Percentiles rank a stretch among this genome's conserved stretches.
These are phyloP conservation scores for Globodera ellingtonae DNA, from an alignment of 1,140 invertebrate genomes.

Conservation along the genomic window DNA sequence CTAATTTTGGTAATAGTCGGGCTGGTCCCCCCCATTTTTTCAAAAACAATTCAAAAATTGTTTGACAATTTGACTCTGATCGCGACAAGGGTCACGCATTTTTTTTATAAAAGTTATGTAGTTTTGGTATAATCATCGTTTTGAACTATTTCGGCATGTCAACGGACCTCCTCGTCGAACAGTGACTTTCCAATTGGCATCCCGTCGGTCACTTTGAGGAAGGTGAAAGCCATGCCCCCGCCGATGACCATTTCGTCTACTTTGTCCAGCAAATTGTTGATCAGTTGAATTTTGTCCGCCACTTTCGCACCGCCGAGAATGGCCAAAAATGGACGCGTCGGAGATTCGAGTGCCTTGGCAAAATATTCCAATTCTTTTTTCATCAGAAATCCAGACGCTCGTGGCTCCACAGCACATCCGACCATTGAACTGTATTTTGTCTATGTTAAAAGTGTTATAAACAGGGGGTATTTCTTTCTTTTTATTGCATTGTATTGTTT, in stretches of 20 bases:
- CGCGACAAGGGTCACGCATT: too few species aligned
- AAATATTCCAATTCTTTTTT: constrained; percentile 98
- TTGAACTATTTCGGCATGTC: too few species aligned
- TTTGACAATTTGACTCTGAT: not conserved
- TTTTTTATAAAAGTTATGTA: too few species aligned
- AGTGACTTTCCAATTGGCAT: constrained; percentile 78
- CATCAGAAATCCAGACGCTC: constrained; percentile 90
- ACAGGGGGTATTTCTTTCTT: too few species aligned
- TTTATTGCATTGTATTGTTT: not conserved
- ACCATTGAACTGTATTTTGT: constrained; percentile 70
- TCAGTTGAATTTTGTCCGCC: constrained; percentile 96
- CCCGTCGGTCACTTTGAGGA: constrained; percentile 86
- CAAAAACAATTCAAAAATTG: constrained; percentile 70
- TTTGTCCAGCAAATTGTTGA: constrained; percentile 96
- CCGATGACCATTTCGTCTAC: constrained; percentile 99
- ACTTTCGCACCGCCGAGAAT: constrained; percentile 99
- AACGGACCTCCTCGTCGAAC: constrained; percentile 57
- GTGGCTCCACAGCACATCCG: constrained; percentile 78
- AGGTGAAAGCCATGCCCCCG: constrained; percentile 99
- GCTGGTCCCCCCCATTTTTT: too few species aligned
- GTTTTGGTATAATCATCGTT: too few species aligned
- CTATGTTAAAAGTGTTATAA: too few species aligned
- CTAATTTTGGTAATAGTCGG: too few species aligned
- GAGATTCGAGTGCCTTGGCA: constrained; percentile 93
- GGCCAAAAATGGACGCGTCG: constrained; percentile 90